Conservation (phyloP, 2,888 invertebrate genomes). For the Leptopilina myrica region DNA sequence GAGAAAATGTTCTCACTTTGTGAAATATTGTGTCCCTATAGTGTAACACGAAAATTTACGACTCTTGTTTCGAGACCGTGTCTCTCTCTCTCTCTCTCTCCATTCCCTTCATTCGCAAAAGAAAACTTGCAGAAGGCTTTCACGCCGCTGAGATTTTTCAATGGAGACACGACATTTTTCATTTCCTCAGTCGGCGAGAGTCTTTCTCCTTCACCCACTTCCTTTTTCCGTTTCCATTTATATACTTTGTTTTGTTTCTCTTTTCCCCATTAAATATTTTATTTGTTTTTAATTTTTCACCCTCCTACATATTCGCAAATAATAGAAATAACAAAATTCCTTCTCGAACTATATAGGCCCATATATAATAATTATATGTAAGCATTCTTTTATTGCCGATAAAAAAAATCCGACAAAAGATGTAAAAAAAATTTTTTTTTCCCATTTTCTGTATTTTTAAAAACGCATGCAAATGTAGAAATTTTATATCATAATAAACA, state of each 20-base stretch:
- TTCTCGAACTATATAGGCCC: too few relatives aligned
- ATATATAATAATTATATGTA: too few relatives aligned
- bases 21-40: conserved; percentile 59
- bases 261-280: neutral
- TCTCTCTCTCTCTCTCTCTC: conserved; percentile 46
- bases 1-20: conserved; percentile 57
- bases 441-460: too few relatives aligned
- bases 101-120: conserved; percentile 12
- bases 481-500: too few relatives aligned
- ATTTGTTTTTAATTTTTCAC: neutral
- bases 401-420: too few relatives aligned
- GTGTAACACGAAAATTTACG: conserved; percentile 62
- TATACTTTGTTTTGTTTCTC: neutral
- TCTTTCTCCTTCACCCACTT: conserved; percentile 5
- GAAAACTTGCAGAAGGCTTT: conserved; percentile 56
- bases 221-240: conserved; percentile 4
- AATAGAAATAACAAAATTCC: neutral
- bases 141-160: conserved; percentile 58
- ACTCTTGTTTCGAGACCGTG: conserved; percentile 62
- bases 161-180: conserved; percentile 61
- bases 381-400: too few relatives aligned
- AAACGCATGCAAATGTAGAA: too few relatives aligned
- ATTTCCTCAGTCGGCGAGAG: conserved; percentile 45
- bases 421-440: too few relatives aligned
- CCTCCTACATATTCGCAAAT: neutral